Percentiles rank a stretch among this genome's conserved stretches.
These are phyloP conservation scores for Arctocebus calabarensis DNA, from an alignment of 2,797 vertebrate genomes.

Conservation along the genomic window DNA sequence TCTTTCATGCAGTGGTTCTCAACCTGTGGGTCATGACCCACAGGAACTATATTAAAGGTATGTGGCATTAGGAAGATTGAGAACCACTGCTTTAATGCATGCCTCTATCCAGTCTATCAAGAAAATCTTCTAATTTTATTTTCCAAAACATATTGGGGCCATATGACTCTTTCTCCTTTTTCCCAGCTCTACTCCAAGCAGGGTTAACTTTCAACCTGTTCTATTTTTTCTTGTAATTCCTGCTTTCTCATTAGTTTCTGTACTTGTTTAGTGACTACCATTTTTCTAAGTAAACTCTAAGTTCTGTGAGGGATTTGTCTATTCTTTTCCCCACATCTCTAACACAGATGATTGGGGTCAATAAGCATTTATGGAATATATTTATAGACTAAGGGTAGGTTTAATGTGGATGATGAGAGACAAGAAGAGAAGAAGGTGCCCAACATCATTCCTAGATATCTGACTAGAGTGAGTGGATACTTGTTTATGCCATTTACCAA, in stretches of 20 bases:
- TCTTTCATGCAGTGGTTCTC: neutral
- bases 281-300: neutral
- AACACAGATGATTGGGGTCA: neutral
- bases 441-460: neutral
- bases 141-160: neutral
- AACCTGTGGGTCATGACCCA: no score
- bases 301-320: neutral
- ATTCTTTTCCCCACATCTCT: neutral
- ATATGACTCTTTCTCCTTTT: neutral
- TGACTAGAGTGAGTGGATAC: neutral
- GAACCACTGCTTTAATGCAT: no score
- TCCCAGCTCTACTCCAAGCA: neutral
- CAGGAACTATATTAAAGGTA: no score
- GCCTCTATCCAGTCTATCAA: neutral
- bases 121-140: neutral
- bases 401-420: neutral
- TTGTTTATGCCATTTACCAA: neutral
- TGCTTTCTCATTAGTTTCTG: constrained; percentile 1
- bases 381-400: neutral
- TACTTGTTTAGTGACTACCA: constrained; percentile 6
- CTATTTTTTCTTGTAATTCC: neutral
- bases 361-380: neutral
- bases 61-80: no score
- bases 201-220: neutral
- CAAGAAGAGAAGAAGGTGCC: neutral